Evolutionary conservation across 2,888 invertebrate genomes (phyloP).

Genomic region (Aquatica leii): DNA sequence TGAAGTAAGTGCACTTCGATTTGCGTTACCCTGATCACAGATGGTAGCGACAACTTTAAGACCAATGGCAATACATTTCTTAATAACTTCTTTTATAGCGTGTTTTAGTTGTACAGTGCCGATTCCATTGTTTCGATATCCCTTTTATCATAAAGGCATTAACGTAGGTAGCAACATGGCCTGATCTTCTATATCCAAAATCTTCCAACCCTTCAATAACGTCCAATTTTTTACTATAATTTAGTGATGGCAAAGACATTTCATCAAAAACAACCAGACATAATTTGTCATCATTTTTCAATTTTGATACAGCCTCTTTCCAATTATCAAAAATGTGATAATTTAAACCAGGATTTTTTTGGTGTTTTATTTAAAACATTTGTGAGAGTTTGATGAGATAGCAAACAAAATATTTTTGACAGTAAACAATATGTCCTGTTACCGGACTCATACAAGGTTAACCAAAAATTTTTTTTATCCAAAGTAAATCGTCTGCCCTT

Average conservation of each 20-base stretch:
- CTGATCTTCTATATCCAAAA: conserved; percentile 3
- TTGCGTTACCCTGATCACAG: too few relatives aligned
- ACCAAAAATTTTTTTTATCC: neutral
- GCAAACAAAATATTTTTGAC: too few relatives aligned
- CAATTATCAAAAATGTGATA: neutral
- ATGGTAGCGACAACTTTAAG: neutral
- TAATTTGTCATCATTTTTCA: too few relatives aligned
- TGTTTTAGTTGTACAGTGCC: neutral
- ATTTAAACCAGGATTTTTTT: conserved; percentile 1
- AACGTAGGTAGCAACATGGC: conserved; percentile 16
- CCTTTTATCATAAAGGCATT: conserved; percentile 14
- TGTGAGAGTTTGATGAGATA: neutral
- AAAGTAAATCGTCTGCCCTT: too few relatives aligned
- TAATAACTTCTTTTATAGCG: too few relatives aligned
- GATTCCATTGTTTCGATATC: neutral
- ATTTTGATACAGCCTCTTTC: too few relatives aligned
- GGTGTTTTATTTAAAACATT: conserved; percentile 7
- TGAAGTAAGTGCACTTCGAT: neutral
- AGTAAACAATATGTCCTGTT: neutral
- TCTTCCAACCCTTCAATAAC: conserved; percentile 24
- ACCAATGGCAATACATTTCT: neutral
- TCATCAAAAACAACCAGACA: too few relatives aligned
- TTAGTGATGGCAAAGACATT: too few relatives aligned
- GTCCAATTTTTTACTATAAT: too few relatives aligned
- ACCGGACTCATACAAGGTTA: neutral